A percentile compares a stretch with the other conserved stretches of the same genome.
phyloP scores from a whole-genome alignment of 1,140 invertebrate genomes.

The Cydia splendana region DNA sequence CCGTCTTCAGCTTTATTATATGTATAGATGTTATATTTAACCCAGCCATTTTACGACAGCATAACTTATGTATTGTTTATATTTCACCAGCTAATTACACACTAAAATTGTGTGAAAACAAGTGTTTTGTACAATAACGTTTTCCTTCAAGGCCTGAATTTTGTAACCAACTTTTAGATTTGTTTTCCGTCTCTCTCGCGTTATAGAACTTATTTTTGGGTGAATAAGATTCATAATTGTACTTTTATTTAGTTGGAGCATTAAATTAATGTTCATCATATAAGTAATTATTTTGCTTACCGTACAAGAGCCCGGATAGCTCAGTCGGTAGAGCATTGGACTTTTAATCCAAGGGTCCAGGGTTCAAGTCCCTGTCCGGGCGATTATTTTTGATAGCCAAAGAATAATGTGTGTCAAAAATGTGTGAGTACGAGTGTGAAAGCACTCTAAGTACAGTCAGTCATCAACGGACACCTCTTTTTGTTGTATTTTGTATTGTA shows the following conservation, averaged over 20 bases:
- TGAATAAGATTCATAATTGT: too few species aligned
- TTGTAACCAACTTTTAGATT: not conserved
- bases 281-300: not conserved
- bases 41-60: not conserved
- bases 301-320: constrained; percentile 82
- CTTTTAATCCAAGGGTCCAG: constrained; percentile 93
- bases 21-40: too few species aligned
- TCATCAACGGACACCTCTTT: too few species aligned
- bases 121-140: not conserved
- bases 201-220: too few species aligned
- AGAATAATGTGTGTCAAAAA: too few species aligned
- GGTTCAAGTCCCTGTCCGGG: constrained; percentile 86
- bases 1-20: too few species aligned
- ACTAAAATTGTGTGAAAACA: not conserved
- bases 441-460: too few species aligned
- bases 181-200: too few species aligned
- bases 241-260: not conserved
- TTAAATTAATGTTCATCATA: not conserved
- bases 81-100: not conserved
- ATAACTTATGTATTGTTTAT: not conserved
- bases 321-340: constrained; percentile 93
- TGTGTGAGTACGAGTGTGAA: too few species aligned
- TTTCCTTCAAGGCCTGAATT: not conserved
- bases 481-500: too few species aligned
- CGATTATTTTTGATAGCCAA: not conserved